Percentiles rank a stretch among this genome's conserved stretches.
Evolutionary conservation across 2,797 vertebrate genomes (phyloP).

Genomic region (Rhinatrema bivittatum): DNA sequence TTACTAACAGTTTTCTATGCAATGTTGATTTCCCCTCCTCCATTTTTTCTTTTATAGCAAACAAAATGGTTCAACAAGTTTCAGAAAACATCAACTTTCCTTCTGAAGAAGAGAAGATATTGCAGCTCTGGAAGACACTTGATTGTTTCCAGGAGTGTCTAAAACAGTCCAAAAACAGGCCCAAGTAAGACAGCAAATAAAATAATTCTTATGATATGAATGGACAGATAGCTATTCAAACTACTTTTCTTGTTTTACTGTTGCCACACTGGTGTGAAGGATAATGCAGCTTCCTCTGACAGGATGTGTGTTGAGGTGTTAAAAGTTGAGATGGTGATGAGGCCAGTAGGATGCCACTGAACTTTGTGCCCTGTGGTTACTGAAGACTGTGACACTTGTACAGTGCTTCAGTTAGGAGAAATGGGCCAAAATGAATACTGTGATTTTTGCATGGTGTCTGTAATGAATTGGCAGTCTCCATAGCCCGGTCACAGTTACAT

Average conservation of each 20-base stretch:
- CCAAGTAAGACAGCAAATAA: constrained; percentile 58
- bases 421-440: constrained; percentile 49
- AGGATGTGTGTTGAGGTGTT: too few species aligned
- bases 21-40: neutral
- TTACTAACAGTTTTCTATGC: neutral
- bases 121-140: constrained; percentile 75
- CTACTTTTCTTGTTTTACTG: too few species aligned
- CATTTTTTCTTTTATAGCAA: constrained; percentile 19
- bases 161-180: constrained; percentile 85
- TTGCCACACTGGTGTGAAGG: too few species aligned
- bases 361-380: constrained; percentile 61
- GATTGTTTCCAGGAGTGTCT: constrained; percentile 90
- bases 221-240: too few species aligned
- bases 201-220: neutral
- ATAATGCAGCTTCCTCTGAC: too few species aligned
- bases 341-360: too few species aligned
- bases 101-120: constrained; percentile 80
- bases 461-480: constrained; percentile 28
- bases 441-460: constrained; percentile 45
- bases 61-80: constrained; percentile 83
- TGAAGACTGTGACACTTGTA: constrained; percentile 32
- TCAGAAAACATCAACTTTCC: constrained; percentile 86
- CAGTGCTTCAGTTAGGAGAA: constrained; percentile 35
- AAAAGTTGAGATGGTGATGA: too few species aligned
- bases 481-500: constrained; percentile 54